These are phyloP conservation scores for Neotoxoptera formosana DNA, from an alignment of 1,140 invertebrate genomes.

Conservation along the genomic window DNA sequence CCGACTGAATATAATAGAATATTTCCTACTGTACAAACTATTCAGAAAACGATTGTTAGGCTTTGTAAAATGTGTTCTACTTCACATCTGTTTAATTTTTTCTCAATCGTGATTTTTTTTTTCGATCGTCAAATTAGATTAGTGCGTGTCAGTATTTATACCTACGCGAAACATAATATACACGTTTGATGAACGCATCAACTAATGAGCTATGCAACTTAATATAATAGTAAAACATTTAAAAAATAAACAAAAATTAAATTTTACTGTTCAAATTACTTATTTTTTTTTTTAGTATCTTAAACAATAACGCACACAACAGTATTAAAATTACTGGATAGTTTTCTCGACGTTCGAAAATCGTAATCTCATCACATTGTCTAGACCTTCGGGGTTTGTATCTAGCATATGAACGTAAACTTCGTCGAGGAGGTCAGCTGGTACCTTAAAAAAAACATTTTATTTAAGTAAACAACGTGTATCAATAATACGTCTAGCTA, in stretches of 20 bases:
- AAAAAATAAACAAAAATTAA: not conserved
- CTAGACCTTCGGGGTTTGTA: conserved; percentile 78
- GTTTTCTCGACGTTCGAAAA: conserved; percentile 68
- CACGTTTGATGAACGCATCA: not conserved
- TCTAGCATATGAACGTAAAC: conserved; percentile 86
- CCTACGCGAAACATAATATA: conserved; percentile 18
- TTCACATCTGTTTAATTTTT: not conserved
- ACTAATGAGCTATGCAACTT: not conserved
- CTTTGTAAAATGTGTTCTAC: not conserved
- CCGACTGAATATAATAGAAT: not conserved
- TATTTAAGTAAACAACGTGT: not conserved
- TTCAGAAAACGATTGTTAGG: not conserved
- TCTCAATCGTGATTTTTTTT: not conserved
- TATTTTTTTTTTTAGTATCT: conserved; percentile 31
- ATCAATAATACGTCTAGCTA: not conserved
- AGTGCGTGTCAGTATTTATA: conserved; percentile 11
- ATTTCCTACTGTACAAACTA: not conserved
- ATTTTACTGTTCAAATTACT: conserved; percentile 19
- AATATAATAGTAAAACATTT: not conserved
- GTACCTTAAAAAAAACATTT: conserved; percentile 66
- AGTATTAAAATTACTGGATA: conserved; percentile 63
- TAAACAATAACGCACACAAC: conserved; percentile 52
- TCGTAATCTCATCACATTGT: conserved; percentile 70
- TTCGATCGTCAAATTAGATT: not conserved
- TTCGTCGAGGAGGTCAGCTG: conserved; percentile 82